These are phyloP conservation scores for Brachyhypopomus occidentalis DNA, from an alignment of 2,113 vertebrate genomes.

Conservation along the genomic window DNA sequence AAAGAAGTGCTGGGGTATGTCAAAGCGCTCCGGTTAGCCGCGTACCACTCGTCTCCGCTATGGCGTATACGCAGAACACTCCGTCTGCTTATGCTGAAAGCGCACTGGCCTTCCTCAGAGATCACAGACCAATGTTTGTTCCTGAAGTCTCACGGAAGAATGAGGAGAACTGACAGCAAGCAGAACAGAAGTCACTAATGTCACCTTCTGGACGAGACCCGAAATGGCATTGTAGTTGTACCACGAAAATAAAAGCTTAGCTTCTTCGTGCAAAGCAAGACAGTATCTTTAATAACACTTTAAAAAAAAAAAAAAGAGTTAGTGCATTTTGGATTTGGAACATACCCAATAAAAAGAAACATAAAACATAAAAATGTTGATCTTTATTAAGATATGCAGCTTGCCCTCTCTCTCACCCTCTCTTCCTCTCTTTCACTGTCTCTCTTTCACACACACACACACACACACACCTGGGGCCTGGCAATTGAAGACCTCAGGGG, in stretches of 20 bases:
- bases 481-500: constrained; percentile 91
- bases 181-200: not conserved
- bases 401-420: too few relatives aligned
- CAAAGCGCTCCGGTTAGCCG: too few relatives aligned
- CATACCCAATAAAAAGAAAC: too few relatives aligned
- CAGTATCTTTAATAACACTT: too few relatives aligned
- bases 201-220: too few relatives aligned
- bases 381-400: not conserved
- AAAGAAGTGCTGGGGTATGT: too few relatives aligned
- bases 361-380: not conserved
- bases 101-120: not conserved
- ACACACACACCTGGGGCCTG: constrained; percentile 82
- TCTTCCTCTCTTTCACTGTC: too few relatives aligned
- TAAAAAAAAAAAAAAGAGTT: too few relatives aligned
- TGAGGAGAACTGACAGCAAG: not conserved
- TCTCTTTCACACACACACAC: not conserved
- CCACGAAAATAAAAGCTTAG: too few relatives aligned
- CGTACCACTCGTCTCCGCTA: not conserved
- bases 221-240: too few relatives aligned
- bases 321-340: too few relatives aligned
- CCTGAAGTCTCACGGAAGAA: not conserved
- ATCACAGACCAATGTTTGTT: not conserved
- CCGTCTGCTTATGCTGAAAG: not conserved
- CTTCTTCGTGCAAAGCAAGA: too few relatives aligned
- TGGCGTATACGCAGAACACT: not conserved